A percentile compares a stretch with the other conserved stretches of the same genome.
phyloP scores from a whole-genome alignment of 1,140 invertebrate species.

The Zaprionus ghesquierei region DNA sequence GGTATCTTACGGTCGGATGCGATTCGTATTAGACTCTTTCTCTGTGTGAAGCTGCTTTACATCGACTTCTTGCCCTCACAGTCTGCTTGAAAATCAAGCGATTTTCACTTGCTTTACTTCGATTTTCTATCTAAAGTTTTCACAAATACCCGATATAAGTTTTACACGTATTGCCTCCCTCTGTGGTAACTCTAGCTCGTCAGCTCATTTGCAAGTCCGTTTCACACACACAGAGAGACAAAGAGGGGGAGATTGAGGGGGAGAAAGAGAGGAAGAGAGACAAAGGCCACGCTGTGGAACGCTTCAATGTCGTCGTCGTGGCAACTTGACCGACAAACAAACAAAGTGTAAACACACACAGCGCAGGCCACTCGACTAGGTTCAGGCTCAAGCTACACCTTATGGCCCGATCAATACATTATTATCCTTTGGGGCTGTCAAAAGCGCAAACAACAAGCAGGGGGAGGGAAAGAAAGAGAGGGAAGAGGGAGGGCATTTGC shows the following conservation, averaged over 20 bases:
- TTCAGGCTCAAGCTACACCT: background rate
- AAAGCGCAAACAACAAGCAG: constrained; percentile 50
- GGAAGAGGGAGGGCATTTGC: constrained; percentile 41
- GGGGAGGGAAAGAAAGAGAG: background rate
- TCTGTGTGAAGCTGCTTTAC: no score
- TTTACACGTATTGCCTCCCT: background rate
- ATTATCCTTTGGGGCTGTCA: constrained; percentile 67
- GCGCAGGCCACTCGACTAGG: background rate
- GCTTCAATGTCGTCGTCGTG: constrained; percentile 62
- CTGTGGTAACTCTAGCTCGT: background rate
- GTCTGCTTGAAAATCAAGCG: background rate
- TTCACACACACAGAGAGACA: background rate
- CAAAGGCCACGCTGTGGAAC: constrained; percentile 37
- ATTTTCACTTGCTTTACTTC: background rate
- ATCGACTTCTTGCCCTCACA: background rate
- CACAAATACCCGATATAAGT: background rate
- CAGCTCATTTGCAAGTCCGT: background rate
- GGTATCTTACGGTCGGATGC: no score
- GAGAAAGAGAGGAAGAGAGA: background rate
- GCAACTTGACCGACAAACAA: constrained; percentile 52
- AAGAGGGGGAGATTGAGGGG: background rate
- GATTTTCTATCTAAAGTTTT: background rate
- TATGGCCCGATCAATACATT: constrained; percentile 61
- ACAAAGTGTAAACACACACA: constrained; percentile 60
- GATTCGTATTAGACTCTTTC: background rate